Evolutionary conservation across 2,888 invertebrate species (phyloP).

Genomic region (Anagyrus pseudococci): DNA sequence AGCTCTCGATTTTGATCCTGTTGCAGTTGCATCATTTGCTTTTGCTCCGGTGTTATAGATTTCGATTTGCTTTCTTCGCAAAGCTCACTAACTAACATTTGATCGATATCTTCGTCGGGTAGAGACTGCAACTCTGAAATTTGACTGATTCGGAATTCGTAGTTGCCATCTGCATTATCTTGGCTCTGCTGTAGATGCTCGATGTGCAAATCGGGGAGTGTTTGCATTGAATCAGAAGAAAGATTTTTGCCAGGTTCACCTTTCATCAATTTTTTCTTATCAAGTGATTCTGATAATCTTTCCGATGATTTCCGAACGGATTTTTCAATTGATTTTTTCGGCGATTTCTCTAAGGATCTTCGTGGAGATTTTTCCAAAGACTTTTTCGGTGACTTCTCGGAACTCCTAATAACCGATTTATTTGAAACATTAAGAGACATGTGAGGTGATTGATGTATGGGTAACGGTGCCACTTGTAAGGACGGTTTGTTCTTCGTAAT

Average conservation of each 20-base stretch:
- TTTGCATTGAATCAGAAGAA: constrained; percentile 31
- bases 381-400: constrained; percentile 19
- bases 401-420: constrained; percentile 13
- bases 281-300: neutral
- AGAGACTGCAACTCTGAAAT: constrained; percentile 33
- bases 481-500: constrained; percentile 41
- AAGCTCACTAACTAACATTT: constrained; percentile 27
- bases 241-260: neutral
- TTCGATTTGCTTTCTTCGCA: constrained; percentile 32
- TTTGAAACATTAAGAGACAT: constrained; percentile 6
- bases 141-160: constrained; percentile 28
- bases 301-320: neutral
- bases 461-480: constrained; percentile 42
- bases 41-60: constrained; percentile 12
- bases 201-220: constrained; percentile 26
- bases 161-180: constrained; percentile 25
- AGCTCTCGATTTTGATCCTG: neutral
- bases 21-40: neutral
- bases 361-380: constrained; percentile 7
- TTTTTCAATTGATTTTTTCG: constrained; percentile 5
- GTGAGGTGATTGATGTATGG: constrained; percentile 29
- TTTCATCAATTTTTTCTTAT: constrained; percentile 6
- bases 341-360: constrained; percentile 16
- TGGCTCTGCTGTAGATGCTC: constrained; percentile 35
- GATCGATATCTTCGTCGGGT: constrained; percentile 35